These are phyloP conservation scores for Mythimna albipuncta DNA, from an alignment of 2,888 invertebrate species.

Conservation along the genomic window DNA sequence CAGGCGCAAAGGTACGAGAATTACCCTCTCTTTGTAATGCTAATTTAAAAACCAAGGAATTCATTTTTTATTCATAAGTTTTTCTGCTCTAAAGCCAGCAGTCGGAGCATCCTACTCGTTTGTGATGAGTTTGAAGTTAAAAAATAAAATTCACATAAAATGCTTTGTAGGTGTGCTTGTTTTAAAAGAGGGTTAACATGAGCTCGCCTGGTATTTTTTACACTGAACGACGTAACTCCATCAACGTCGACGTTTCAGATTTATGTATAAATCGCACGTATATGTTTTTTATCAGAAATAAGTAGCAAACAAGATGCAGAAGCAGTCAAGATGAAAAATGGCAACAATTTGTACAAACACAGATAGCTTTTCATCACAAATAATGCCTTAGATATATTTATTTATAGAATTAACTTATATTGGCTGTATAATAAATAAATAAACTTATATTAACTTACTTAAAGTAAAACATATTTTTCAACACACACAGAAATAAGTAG, in stretches of 20 bases:
- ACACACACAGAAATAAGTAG: no score
- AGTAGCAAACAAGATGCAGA: conserved; percentile 11
- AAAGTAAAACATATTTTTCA: no score
- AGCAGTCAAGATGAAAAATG: conserved; percentile 50
- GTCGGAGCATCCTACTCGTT: conserved; percentile 86
- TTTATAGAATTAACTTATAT: not conserved
- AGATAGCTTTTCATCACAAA: conserved; percentile 30
- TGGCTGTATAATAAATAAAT: no score
- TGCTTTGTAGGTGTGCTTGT: conserved; percentile 68
- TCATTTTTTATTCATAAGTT: conserved; percentile 91
- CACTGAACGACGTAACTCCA: conserved; percentile 50
- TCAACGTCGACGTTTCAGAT: conserved; percentile 56
- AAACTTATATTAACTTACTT: no score
- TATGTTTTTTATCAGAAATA: conserved; percentile 51
- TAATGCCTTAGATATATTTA: conserved; percentile 9
- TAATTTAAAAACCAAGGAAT: conserved; percentile 90
- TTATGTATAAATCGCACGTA: conserved; percentile 45
- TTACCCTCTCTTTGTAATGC: conserved; percentile 90
- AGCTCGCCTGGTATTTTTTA: conserved; percentile 59
- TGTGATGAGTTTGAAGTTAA: conserved; percentile 84
- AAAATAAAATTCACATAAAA: conserved; percentile 77
- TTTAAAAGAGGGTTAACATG: conserved; percentile 62
- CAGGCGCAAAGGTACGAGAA: conserved; percentile 87
- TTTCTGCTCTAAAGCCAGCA: conserved; percentile 88
- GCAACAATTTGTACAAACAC: conserved; percentile 33